These are phyloP conservation scores for Protonemura montana DNA, from an alignment of 2,888 invertebrate genomes.

Conservation along the genomic window DNA sequence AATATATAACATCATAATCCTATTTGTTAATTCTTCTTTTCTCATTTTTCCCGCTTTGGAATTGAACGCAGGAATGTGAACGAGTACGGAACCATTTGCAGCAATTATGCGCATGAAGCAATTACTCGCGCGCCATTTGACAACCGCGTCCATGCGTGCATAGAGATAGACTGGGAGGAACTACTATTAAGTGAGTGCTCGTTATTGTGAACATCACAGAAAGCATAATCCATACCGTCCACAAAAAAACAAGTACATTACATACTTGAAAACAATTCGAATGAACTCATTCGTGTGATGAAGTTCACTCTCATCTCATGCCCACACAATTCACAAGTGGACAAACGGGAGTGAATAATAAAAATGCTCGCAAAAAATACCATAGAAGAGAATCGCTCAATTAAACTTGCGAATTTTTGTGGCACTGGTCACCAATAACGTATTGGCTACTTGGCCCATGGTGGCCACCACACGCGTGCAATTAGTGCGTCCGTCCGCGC, in stretches of 20 bases:
- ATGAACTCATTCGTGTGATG: not conserved
- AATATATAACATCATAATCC: not conserved
- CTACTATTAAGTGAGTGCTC: not conserved
- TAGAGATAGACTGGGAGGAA: not conserved
- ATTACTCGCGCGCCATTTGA: not conserved
- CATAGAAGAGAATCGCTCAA: not conserved
- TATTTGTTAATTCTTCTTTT: not conserved
- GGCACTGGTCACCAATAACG: not conserved
- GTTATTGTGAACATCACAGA: not conserved
- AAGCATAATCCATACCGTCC: not conserved
- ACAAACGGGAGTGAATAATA: not conserved
- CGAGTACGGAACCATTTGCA: not conserved
- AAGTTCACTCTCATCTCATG: not conserved
- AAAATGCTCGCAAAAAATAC: not conserved
- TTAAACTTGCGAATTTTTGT: not conserved
- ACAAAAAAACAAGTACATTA: not conserved
- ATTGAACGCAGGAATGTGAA: not conserved
- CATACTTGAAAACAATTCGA: not conserved
- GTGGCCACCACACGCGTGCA: not conserved
- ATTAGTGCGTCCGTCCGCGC: not conserved
- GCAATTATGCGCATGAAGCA: not conserved
- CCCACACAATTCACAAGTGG: not conserved
- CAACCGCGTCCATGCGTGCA: not conserved
- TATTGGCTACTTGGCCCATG: not conserved
- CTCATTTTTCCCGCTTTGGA: not conserved